Percentiles rank a stretch among this genome's conserved stretches.
These are phyloP conservation scores for Epizoanthus illoricatus DNA, from an alignment of 92 coral and sea anemone species.

Conservation along the genomic window DNA sequence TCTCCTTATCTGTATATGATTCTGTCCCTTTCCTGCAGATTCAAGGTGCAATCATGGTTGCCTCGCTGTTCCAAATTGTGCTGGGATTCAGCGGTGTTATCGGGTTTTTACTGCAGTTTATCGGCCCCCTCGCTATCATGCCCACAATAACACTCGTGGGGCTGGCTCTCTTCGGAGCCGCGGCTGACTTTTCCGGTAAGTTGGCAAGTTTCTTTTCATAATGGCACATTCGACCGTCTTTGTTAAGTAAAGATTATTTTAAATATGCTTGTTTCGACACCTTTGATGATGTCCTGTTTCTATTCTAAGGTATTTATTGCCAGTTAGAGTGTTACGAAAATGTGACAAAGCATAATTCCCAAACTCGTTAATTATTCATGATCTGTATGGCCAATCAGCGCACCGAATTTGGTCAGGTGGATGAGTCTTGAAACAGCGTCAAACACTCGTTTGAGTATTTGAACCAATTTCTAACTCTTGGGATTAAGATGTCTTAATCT, in stretches of 20 bases:
- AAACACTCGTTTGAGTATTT: too few relatives aligned
- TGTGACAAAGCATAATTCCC: too few relatives aligned
- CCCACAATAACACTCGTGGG: slow-evolving; percentile 93
- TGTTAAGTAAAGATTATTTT: background rate
- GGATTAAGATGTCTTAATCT: too few relatives aligned
- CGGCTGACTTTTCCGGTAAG: slow-evolving; percentile 77
- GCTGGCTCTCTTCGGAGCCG: slow-evolving; percentile 78
- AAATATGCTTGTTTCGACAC: background rate
- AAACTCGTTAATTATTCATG: too few relatives aligned
- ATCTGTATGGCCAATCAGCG: too few relatives aligned
- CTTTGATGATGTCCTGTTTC: background rate
- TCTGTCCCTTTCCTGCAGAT: slow-evolving; percentile 48
- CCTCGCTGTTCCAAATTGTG: slow-evolving; percentile 79
- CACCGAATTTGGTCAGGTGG: too few relatives aligned
- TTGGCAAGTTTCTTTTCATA: too few relatives aligned
- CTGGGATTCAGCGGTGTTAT: slow-evolving; percentile 88
- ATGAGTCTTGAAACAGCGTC: too few relatives aligned
- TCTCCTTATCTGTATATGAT: background rate
- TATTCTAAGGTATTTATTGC: background rate
- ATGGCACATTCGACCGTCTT: background rate
- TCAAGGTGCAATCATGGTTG: slow-evolving; percentile 93
- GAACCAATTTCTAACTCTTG: too few relatives aligned
- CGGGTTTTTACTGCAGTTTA: slow-evolving; percentile 85
- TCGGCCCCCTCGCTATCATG: slow-evolving; percentile 89
- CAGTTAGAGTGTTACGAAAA: too few relatives aligned